These are phyloP conservation scores for Maniola jurtina DNA, from an alignment of 1,140 invertebrate genomes.

Conservation along the genomic window DNA sequence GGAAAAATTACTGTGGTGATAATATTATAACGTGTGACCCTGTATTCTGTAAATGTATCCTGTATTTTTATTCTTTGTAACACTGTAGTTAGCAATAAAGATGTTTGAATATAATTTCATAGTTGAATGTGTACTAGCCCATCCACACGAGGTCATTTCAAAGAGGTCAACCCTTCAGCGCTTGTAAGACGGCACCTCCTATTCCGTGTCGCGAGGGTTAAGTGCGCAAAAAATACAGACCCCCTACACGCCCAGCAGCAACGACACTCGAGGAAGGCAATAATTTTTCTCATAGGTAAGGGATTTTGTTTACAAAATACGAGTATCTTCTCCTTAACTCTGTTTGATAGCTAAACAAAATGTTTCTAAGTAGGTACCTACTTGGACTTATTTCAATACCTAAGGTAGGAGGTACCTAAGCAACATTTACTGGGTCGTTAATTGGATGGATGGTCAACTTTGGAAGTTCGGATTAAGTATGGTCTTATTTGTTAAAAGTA, in stretches of 20 bases:
- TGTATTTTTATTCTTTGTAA: too few relatives aligned
- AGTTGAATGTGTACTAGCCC: slow-evolving; percentile 22
- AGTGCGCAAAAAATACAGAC: slow-evolving; percentile 61
- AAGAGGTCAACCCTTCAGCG: slow-evolving; percentile 62
- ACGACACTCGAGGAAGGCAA: slow-evolving; percentile 18
- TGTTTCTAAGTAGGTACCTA: too few relatives aligned
- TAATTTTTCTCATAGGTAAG: slow-evolving; percentile 34
- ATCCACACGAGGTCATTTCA: slow-evolving; percentile 29
- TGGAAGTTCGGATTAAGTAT: too few relatives aligned
- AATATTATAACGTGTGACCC: too few relatives aligned
- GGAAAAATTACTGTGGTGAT: too few relatives aligned
- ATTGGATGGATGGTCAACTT: too few relatives aligned
- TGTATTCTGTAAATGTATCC: too few relatives aligned
- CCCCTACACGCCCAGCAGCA: slow-evolving; percentile 21
- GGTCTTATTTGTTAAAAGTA: too few relatives aligned
- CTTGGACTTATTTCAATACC: too few relatives aligned
- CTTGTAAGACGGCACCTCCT: slow-evolving; percentile 62
- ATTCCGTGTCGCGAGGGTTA: slow-evolving; percentile 63
- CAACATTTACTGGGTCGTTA: too few relatives aligned
- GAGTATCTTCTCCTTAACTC: background rate
- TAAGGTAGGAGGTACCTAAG: too few relatives aligned
- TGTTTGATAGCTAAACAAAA: too few relatives aligned
- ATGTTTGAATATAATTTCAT: background rate
- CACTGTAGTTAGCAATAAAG: background rate
- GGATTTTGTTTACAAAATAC: slow-evolving; percentile 15